phyloP scores from a whole-genome alignment of 2,888 invertebrate species.

The Metacarcinus magister region DNA sequence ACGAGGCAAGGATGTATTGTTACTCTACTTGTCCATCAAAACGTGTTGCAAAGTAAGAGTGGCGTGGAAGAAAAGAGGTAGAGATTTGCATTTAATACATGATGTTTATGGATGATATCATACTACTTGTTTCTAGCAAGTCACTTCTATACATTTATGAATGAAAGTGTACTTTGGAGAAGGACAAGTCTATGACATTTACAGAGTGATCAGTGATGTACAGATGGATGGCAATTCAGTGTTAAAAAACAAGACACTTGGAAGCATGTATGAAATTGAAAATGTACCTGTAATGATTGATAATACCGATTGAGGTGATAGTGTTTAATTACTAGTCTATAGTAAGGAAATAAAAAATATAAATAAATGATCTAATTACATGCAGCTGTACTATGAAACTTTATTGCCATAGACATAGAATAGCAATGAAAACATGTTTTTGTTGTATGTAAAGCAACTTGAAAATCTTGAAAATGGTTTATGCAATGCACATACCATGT shows the following conservation, averaged over 20 bases:
- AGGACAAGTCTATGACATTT: neutral
- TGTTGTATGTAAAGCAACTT: neutral
- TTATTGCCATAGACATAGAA: neutral
- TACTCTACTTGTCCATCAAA: slow-evolving; percentile 44
- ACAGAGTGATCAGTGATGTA: neutral
- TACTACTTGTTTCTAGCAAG: neutral
- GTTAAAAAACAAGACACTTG: neutral
- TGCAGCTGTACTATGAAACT: neutral
- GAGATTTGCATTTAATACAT: neutral
- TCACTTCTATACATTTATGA: neutral
- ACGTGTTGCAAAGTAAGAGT: neutral
- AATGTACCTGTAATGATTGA: neutral
- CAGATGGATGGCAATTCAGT: neutral
- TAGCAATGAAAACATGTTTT: neutral
- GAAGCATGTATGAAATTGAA: neutral
- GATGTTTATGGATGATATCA: neutral
- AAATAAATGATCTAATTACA: neutral
- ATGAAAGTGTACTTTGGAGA: neutral
- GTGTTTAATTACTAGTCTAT: neutral
- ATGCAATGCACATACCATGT: neutral
- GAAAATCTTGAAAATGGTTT: neutral
- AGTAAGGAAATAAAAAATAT: neutral
- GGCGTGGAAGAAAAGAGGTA: neutral
- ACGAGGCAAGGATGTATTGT: neutral
- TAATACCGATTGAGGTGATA: neutral